phyloP scores from a whole-genome alignment of 2,888 invertebrate genomes.

The Drosophila birchii region DNA sequence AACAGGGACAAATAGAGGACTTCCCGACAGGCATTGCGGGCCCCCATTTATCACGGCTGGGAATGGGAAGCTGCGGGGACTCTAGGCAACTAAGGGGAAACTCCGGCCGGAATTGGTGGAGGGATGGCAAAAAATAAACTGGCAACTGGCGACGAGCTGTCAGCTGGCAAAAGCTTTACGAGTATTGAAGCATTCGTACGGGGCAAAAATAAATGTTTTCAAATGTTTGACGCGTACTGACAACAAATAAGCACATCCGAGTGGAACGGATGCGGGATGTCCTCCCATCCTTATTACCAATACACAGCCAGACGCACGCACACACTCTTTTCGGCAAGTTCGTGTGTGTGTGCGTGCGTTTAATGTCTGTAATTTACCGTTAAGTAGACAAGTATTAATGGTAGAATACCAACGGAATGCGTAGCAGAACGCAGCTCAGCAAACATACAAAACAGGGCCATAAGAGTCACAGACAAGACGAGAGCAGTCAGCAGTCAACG shows the following conservation, averaged over 20 bases:
- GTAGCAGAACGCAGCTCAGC: conserved; percentile 77
- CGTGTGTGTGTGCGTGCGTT: conserved; percentile 73
- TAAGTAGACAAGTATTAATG: conserved; percentile 84
- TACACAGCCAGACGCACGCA: conserved; percentile 35
- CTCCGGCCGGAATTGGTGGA: conserved; percentile 14
- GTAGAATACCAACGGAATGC: conserved; percentile 83
- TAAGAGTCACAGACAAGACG: conserved; percentile 67
- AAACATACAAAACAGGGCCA: conserved; percentile 68
- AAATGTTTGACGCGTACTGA: conserved; percentile 79
- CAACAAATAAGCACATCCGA: conserved; percentile 72
- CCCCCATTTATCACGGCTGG: conserved; percentile 28
- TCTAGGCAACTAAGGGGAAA: conserved; percentile 11
- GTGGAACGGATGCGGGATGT: conserved; percentile 24
- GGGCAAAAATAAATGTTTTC: conserved; percentile 80
- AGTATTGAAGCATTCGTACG: conserved; percentile 56
- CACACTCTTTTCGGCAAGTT: conserved; percentile 37
- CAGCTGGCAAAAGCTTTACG: conserved; percentile 53
- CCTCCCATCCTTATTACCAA: conserved; percentile 17
- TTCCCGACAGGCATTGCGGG: conserved; percentile 19
- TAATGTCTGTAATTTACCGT: conserved; percentile 84
- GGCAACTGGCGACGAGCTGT: conserved; percentile 56
- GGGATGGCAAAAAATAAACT: conserved; percentile 49
- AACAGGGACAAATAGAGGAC: conserved; percentile 31
- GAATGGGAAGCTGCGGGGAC: conserved; percentile 8
- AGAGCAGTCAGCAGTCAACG: conserved; percentile 47